Evolutionary conservation across 1,140 invertebrate genomes (phyloP).

Genomic region (Diorhabda carinulata): DNA sequence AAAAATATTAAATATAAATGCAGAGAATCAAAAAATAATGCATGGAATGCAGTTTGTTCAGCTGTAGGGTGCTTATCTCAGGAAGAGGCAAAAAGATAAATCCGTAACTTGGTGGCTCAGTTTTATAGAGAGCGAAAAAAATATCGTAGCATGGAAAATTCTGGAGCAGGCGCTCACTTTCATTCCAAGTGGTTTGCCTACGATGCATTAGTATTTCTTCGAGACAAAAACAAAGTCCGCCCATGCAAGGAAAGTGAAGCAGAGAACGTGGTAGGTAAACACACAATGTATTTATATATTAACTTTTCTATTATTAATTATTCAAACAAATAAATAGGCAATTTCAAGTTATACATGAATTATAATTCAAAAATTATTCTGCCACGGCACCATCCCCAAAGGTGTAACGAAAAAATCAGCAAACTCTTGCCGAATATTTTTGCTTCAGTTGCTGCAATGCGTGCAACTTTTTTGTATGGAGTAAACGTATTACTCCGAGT

Average conservation of each 20-base stretch:
- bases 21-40: too few relatives aligned
- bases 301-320: not conserved
- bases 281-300: not conserved
- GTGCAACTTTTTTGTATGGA: not conserved
- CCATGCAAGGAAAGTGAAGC: not conserved
- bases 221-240: not conserved
- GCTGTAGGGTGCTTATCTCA: too few relatives aligned
- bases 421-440: not conserved
- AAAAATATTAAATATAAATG: too few relatives aligned
- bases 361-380: slow-evolving; percentile 1
- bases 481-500: not conserved
- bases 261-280: too few relatives aligned
- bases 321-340: not conserved
- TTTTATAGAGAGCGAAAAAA: too few relatives aligned
- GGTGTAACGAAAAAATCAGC: not conserved
- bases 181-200: not conserved
- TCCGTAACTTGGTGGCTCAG: too few relatives aligned
- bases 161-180: not conserved
- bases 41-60: too few relatives aligned
- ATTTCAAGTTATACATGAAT: not conserved
- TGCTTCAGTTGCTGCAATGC: not conserved
- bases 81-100: too few relatives aligned
- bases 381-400: not conserved
- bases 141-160: not conserved
- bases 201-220: not conserved